Conservation (phyloP, 1,140 invertebrate species). For the Cardiocondyla obscurior region DNA sequence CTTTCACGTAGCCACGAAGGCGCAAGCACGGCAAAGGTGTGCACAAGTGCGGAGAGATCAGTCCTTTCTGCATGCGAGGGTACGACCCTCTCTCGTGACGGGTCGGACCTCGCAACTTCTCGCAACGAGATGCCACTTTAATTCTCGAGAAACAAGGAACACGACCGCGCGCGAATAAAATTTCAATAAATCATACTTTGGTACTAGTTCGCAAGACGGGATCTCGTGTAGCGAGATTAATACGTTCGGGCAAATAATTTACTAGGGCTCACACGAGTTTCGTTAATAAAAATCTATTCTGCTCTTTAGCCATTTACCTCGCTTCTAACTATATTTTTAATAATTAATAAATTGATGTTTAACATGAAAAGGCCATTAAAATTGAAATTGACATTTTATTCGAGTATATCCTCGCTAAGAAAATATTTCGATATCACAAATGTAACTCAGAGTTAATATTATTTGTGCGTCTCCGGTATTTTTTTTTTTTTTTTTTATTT, state of each 20-base stretch:
- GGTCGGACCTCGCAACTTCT: conserved; percentile 7
- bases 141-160: conserved; percentile 32
- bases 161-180: background rate
- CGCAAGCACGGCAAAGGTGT: background rate
- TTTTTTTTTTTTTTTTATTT: conserved; percentile 40
- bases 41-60: background rate
- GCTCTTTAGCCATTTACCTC: background rate
- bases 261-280: background rate
- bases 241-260: conserved; percentile 9
- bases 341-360: background rate
- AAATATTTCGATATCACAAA: background rate
- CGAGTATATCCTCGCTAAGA: background rate
- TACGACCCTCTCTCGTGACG: conserved; percentile 11
- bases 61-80: background rate
- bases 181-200: conserved; percentile 15
- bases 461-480: background rate
- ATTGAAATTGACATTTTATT: background rate
- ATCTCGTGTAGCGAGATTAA: background rate
- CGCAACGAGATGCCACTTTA: conserved; percentile 22
- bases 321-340: background rate
- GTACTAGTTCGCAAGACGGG: background rate
- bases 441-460: conserved; percentile 3
- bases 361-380: background rate
- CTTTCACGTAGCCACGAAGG: conserved; percentile 56
- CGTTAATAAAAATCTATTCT: background rate